These are phyloP conservation scores for Calliphora vomitoria DNA, from an alignment of 2,888 invertebrate genomes.

Conservation along the genomic window DNA sequence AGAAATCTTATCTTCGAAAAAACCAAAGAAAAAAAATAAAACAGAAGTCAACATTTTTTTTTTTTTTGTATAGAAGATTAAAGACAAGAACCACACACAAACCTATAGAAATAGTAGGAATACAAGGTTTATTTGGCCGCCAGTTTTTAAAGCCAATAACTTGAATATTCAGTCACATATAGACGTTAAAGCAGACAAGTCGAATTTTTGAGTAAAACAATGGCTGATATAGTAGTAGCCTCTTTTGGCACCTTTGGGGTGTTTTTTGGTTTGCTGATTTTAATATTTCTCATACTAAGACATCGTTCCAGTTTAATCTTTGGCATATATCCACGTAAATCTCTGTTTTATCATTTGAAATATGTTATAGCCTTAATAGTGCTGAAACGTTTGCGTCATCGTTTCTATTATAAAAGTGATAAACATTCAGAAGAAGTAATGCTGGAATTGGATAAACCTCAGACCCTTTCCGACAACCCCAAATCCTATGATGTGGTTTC, in stretches of 20 bases:
- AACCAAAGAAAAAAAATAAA: neutral
- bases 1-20: slow-evolving; percentile 33
- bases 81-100: neutral
- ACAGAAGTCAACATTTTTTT: neutral
- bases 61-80: slow-evolving; percentile 10
- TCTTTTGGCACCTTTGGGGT: slow-evolving; percentile 74
- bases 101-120: no score
- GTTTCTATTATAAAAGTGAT: slow-evolving; percentile 81
- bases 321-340: slow-evolving; percentile 86
- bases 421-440: slow-evolving; percentile 77
- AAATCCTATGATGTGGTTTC: slow-evolving; percentile 90
- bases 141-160: neutral
- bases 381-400: slow-evolving; percentile 82
- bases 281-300: slow-evolving; percentile 78
- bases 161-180: slow-evolving; percentile 9
- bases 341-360: slow-evolving; percentile 86
- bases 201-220: neutral
- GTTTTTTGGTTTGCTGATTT: slow-evolving; percentile 74
- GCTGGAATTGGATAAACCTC: slow-evolving; percentile 85
- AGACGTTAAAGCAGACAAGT: slow-evolving; percentile 2
- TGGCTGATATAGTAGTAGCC: slow-evolving; percentile 28
- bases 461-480: slow-evolving; percentile 85
- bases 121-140: neutral
- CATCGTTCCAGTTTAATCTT: slow-evolving; percentile 84
- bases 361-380: slow-evolving; percentile 85